Evolutionary conservation across 2,888 invertebrate genomes (phyloP), one percentile per base, ranked within the genome.

Genomic region (Rhingia rostrata): DNA sequence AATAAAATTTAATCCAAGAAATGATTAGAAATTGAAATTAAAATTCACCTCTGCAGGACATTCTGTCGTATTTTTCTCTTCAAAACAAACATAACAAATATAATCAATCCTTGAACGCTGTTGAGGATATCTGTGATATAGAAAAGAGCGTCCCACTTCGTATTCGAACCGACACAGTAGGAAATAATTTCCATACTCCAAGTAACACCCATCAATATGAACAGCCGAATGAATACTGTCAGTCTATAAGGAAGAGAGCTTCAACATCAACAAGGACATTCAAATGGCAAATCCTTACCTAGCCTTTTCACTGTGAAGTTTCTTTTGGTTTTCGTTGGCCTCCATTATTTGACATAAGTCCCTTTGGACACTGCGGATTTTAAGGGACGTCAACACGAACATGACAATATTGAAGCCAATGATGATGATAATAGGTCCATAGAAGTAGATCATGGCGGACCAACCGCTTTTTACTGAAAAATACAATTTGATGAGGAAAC

Each of bases 161-260:
- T 88, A n/a, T 89, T 92, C 4, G 77, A 64, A 78, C 93, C 93
- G 1, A 93, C 93, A 22, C 94, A 93, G 93, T 95, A 96, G 49
- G 96, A 95, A 75, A 96, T 92, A 58, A 96, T 93, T 89, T 97
- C 97, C 92, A 95, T 94, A 0, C 94, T 93, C 97, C 97, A 97
- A 89, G 95, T 96, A 14, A 96, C 94, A 0, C 97, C 97, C 96
- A 97, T 97, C 35, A 96, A 96, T 87, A 97, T 93, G 89, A 97
- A 95, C 41, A 97, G 92, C 88, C 97, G 96, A 87, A 96, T 88
- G 89, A 96, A 97, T 3, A 97, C 92, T 37, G 94, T 94, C 89
- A 95, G 96, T 91, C 97, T 97, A 10, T 6, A 49, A 39, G 22
- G 37, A 14, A 14, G 37, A 37, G 37, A 4, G 9, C 4, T 1